Evolutionary conservation across 1,140 invertebrate genomes (phyloP).

Genomic region (Contarinia nasturtii): DNA sequence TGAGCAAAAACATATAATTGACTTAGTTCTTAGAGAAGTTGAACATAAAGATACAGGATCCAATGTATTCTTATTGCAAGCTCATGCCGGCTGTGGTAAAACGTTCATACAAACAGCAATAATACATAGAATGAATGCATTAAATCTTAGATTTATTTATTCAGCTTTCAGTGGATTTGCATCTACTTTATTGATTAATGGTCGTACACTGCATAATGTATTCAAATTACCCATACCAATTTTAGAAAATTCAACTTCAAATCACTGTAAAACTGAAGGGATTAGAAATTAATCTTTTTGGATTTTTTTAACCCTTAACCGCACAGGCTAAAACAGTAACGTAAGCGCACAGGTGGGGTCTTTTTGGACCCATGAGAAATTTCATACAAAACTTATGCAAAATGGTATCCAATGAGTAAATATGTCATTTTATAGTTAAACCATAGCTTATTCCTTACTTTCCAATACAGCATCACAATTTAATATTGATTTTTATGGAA

Average conservation of each 20-base stretch:
- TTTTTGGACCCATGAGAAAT: no score
- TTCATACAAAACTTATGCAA: no score
- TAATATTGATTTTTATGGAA: no score
- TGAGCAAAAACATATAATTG: not conserved
- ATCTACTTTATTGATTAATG: constrained; percentile 10
- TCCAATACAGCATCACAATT: no score
- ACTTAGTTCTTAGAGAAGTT: not conserved
- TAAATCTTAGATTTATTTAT: constrained; percentile 2
- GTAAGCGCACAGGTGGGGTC: no score
- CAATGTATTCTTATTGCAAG: not conserved
- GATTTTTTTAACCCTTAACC: no score
- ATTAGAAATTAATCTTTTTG: no score
- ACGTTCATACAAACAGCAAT: constrained; percentile 11
- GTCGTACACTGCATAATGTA: constrained; percentile 12
- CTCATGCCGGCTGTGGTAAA: constrained; percentile 9
- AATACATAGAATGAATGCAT: constrained; percentile 3
- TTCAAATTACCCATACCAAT: constrained; percentile 12
- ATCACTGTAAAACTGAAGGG: no score
- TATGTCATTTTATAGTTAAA: no score
- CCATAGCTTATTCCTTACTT: no score
- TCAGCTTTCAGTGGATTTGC: constrained; percentile 17
- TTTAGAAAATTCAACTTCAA: constrained; percentile 6
- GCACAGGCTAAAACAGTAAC: no score
- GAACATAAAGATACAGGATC: not conserved
- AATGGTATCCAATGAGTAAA: no score